Evolutionary conservation across 2,888 invertebrate species (phyloP), one percentile per base, ranked within the genome.

Genomic region (Nipponacmea schrenckii): DNA sequence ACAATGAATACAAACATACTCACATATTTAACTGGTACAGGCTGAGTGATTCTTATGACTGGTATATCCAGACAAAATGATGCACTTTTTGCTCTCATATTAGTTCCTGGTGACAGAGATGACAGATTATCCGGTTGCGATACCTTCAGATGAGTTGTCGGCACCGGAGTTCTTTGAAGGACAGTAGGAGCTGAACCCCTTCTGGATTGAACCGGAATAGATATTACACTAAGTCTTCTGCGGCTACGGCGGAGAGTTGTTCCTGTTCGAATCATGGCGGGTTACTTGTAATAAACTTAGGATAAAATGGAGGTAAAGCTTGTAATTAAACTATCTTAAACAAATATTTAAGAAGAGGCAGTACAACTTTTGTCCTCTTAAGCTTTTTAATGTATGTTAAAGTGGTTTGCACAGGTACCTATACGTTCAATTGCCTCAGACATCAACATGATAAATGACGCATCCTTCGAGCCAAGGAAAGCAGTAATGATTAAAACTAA

Each of bases 131-230:
- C 20, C 4, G 20, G 56, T 10, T 56, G 20, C 10, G 10, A 24
- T 24, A 24, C 14, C 56, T 56, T 56, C 20, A 24, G 10, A 8
- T 20, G 20, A 56, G 20, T 56, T 24, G 8, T 14, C 5, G 56
- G 24, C 14, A 4, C 56, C 2, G 56, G 10, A 24, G 24, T 66
- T n/a, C 46, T 63, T 20, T 62, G 46, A 31, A 69, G 64, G 24
- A 69, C 69, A n/a, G 48, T 69, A 12, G 69, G 69, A 12, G 69
- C 69, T 20, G 69, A 69, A 31, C 69, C 69, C 48, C 69, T 24
- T 20, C 69, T 63, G 3, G 69, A 69, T 17, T 39, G 31, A 27
- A 10, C 69, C 17, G 69, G 69, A n/a, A 56, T 56, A 56, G 56
- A 24, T 20, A 24, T 56, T 24, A 56, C 56, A 24, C 56, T 56